Percentiles rank a stretch among this genome's conserved stretches.
Conservation (phyloP, 2,888 invertebrate species). For the Philereme transversata region DNA sequence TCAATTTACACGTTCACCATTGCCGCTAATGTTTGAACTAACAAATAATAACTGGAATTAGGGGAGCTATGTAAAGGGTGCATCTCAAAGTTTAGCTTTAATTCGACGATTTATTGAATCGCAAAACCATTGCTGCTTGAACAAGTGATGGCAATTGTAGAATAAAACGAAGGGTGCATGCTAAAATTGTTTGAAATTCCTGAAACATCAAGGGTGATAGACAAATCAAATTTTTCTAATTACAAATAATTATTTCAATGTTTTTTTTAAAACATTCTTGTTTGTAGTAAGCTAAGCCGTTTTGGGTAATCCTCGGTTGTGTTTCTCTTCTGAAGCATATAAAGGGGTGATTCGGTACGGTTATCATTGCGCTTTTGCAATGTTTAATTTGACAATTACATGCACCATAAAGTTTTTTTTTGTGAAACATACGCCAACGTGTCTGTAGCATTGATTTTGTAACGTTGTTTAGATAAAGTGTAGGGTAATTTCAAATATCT, state of each 20-base stretch:
- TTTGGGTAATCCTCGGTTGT: slow-evolving; percentile 27
- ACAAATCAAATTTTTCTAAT: background rate
- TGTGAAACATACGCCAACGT: background rate
- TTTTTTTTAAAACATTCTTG: background rate
- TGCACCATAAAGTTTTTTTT: slow-evolving; percentile 12
- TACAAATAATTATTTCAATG: background rate
- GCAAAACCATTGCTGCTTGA: slow-evolving; percentile 9
- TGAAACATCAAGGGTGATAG: background rate
- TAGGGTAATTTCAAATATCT: no score
- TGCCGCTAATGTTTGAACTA: slow-evolving; percentile 14
- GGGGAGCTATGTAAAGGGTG: slow-evolving; percentile 8
- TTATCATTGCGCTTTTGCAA: slow-evolving; percentile 56
- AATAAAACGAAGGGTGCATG: slow-evolving; percentile 10
- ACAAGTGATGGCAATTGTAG: slow-evolving; percentile 7
- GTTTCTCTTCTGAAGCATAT: slow-evolving; percentile 38
- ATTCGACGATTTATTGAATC: slow-evolving; percentile 14
- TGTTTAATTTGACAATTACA: slow-evolving; percentile 31
- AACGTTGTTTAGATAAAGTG: no score
- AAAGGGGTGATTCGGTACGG: slow-evolving; percentile 67
- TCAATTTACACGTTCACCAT: slow-evolving; percentile 12
- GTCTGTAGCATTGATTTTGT: no score
- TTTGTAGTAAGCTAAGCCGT: slow-evolving; percentile 19
- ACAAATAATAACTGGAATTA: slow-evolving; percentile 1
- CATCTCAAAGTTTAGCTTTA: slow-evolving; percentile 7
- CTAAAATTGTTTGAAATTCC: background rate